Conservation (phyloP, 1,140 invertebrate genomes). For the Trichomalopsis sarcophagae region DNA sequence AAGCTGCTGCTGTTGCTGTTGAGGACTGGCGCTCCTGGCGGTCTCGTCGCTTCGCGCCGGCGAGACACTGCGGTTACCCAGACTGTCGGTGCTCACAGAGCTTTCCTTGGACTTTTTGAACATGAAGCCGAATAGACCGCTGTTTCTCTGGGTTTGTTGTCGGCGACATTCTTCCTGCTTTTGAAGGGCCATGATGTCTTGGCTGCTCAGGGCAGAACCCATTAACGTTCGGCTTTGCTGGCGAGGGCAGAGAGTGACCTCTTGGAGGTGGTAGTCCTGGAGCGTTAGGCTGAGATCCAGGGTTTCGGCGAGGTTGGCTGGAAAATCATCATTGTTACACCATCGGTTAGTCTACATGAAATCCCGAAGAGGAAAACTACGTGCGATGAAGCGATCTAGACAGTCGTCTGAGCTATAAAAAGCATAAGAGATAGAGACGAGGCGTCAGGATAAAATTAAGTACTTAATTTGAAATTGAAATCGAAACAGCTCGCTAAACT, state of each 20-base stretch:
- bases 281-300: conserved; percentile 77
- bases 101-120: conserved; percentile 73
- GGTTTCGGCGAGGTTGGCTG: conserved; percentile 80
- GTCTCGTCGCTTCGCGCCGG: conserved; percentile 74
- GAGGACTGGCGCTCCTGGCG: conserved; percentile 66
- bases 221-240: conserved; percentile 67
- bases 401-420: too few species aligned
- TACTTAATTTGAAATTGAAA: not conserved
- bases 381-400: too few species aligned
- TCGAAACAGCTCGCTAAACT: not conserved
- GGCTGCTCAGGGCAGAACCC: conserved; percentile 77
- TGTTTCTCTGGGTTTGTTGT: conserved; percentile 64
- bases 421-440: too few species aligned
- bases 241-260: conserved; percentile 79
- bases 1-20: conserved; percentile 12
- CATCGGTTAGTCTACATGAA: too few species aligned
- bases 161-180: conserved; percentile 76
- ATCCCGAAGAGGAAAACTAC: not conserved
- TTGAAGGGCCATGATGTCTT: conserved; percentile 80
- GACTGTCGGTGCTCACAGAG: conserved; percentile 74
- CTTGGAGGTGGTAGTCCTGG: conserved; percentile 81
- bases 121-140: conserved; percentile 76
- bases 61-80: conserved; percentile 73
- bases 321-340: not conserved
- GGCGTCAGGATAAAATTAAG: not conserved